Evolutionary conservation across 2,113 vertebrate species (phyloP).

Genomic region (Aegithalos caudatus): DNA sequence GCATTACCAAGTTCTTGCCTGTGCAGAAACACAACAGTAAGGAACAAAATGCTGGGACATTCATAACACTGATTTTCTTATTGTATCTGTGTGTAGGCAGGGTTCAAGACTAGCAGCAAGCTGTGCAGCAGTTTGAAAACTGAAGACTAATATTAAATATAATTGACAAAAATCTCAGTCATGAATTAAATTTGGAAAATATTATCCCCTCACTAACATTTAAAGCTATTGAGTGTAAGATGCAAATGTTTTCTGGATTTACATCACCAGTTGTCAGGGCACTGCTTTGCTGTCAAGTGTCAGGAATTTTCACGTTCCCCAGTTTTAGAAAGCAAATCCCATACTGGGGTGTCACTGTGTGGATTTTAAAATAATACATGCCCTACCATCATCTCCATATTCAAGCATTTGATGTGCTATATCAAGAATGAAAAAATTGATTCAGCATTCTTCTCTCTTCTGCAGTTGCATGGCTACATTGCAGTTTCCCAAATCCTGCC

Average conservation of each 20-base stretch:
- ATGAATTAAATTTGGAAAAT: not conserved
- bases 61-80: not conserved
- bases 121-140: conserved; percentile 5
- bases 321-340: not conserved
- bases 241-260: not conserved
- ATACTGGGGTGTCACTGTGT: not conserved
- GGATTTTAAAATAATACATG: not conserved
- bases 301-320: not conserved
- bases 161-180: not conserved
- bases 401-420: not conserved
- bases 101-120: not conserved
- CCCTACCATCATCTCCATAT: not conserved
- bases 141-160: not conserved
- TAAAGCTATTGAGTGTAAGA: not conserved
- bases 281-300: not conserved
- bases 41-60: not conserved
- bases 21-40: not conserved
- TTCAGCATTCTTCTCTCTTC: not conserved
- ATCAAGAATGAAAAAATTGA: not conserved
- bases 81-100: not conserved
- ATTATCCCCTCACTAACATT: not conserved
- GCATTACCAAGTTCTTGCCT: not conserved
- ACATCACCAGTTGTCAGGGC: not conserved
- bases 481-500: not conserved
- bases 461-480: not conserved